Percentiles rank a stretch among this genome's conserved stretches.
These are phyloP conservation scores for Pseudoatta argentina DNA, from an alignment of 1,140 invertebrate species.

Conservation along the genomic window DNA sequence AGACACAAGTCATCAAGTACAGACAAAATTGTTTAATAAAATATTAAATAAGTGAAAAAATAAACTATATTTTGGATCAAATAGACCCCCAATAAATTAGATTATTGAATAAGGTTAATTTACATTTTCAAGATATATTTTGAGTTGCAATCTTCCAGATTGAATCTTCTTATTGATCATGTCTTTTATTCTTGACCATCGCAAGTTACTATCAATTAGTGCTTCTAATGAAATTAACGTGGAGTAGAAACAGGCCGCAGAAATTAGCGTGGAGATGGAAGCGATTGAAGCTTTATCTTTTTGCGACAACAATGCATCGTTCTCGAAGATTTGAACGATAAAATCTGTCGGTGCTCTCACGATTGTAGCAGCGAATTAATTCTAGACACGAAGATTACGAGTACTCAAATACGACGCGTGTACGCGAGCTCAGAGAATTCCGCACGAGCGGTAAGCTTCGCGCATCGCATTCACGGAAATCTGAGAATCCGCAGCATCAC, in stretches of 20 bases:
- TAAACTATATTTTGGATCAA: no score
- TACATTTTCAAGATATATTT: not conserved
- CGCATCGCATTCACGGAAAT: constrained; percentile 46
- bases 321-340: not conserved
- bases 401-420: not conserved
- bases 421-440: constrained; percentile 29
- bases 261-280: not conserved
- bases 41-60: no score
- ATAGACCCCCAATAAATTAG: no score
- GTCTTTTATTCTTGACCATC: not conserved
- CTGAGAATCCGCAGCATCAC: constrained; percentile 34
- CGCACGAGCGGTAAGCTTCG: not conserved
- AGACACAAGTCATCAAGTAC: no score
- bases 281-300: not conserved
- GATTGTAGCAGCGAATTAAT: constrained; percentile 29
- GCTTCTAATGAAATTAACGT: not conserved
- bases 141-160: not conserved
- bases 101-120: no score
- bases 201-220: not conserved
- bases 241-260: not conserved
- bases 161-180: not conserved
- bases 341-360: not conserved
- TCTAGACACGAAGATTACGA: constrained; percentile 42
- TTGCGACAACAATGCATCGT: not conserved
- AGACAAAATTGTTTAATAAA: no score